Percentiles rank a stretch among this genome's conserved stretches.
These are phyloP conservation scores for Hyles vespertilio DNA, from an alignment of 1,140 invertebrate genomes.

Conservation along the genomic window DNA sequence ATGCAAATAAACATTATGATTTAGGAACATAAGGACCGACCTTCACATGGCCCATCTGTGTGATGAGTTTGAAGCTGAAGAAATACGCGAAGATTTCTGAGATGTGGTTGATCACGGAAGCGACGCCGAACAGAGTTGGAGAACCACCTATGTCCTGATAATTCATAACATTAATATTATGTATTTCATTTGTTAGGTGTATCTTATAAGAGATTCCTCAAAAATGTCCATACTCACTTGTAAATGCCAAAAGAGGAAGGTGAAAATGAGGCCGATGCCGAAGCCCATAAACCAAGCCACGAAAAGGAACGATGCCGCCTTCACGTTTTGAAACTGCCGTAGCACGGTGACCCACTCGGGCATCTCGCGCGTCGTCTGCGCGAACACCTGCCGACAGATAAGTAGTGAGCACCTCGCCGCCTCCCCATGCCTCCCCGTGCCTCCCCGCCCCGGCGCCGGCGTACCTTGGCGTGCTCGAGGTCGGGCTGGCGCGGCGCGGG, in stretches of 20 bases:
- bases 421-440: neutral
- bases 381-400: slow-evolving; percentile 83
- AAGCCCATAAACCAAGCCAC: slow-evolving; percentile 99
- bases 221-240: slow-evolving; percentile 26
- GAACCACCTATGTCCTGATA: slow-evolving; percentile 95
- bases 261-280: slow-evolving; percentile 99
- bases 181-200: too few species aligned
- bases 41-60: slow-evolving; percentile 95
- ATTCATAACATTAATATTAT: too few species aligned
- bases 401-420: too few species aligned
- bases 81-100: slow-evolving; percentile 99
- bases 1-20: too few species aligned
- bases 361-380: slow-evolving; percentile 92
- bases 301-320: slow-evolving; percentile 95
- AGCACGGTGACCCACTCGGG: slow-evolving; percentile 95
- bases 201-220: too few species aligned
- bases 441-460: neutral
- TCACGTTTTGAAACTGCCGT: slow-evolving; percentile 92
- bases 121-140: slow-evolving; percentile 97
- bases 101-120: slow-evolving; percentile 98
- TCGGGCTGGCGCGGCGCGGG: slow-evolving; percentile 50
- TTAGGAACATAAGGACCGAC: slow-evolving; percentile 53
- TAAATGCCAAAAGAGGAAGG: slow-evolving; percentile 99
- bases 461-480: slow-evolving; percentile 54
- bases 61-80: slow-evolving; percentile 96